Conservation (phyloP, 1,140 invertebrate genomes). For the Andrena cerasifolii region DNA sequence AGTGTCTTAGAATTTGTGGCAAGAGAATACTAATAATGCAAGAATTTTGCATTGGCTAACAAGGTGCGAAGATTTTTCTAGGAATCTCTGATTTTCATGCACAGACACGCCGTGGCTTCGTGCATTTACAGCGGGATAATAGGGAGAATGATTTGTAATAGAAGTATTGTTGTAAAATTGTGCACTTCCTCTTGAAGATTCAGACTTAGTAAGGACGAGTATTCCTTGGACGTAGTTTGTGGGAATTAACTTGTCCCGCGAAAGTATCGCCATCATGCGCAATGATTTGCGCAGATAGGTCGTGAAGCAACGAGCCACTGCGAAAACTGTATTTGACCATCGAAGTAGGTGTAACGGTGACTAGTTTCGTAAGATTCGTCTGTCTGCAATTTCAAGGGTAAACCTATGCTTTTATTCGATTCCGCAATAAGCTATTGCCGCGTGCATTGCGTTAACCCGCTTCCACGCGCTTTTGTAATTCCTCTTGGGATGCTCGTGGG, state of each 20-base stretch:
- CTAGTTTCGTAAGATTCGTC: slow-evolving; percentile 6
- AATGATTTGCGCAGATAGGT: neutral
- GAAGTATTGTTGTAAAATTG: neutral
- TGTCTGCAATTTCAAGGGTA: slow-evolving; percentile 26
- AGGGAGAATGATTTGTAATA: neutral
- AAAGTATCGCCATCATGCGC: neutral
- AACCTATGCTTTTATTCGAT: neutral
- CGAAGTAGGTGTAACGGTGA: neutral
- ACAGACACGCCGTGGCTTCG: too few relatives aligned
- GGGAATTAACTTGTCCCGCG: neutral
- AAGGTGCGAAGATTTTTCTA: too few relatives aligned
- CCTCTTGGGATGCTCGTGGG: neutral
- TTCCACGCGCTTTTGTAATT: neutral
- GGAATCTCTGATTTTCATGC: too few relatives aligned
- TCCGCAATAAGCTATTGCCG: neutral
- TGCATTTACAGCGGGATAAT: too few relatives aligned
- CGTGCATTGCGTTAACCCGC: neutral
- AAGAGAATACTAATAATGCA: too few relatives aligned
- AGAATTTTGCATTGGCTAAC: too few relatives aligned
- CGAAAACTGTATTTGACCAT: neutral
- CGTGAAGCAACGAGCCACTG: neutral
- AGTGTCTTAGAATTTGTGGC: neutral
- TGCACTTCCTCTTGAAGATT: too few relatives aligned
- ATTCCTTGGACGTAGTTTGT: neutral
- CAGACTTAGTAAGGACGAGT: neutral